These are phyloP conservation scores for Pachymerium ferrugineum DNA, from an alignment of 2,888 invertebrate species.

Conservation along the genomic window DNA sequence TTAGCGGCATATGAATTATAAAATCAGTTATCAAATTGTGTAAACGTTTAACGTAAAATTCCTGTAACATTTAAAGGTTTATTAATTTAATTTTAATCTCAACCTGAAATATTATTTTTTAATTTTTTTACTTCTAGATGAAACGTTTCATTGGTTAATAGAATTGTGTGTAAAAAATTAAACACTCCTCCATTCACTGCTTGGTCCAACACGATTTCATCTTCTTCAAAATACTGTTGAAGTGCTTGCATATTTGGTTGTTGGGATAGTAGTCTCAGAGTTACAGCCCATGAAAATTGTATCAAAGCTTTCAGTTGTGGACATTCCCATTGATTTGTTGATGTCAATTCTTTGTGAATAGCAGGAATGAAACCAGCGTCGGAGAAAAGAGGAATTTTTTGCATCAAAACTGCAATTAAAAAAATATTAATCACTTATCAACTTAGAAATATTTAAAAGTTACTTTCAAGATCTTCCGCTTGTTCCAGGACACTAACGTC, in stretches of 20 bases:
- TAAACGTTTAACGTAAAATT: constrained; percentile 74
- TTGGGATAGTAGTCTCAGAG: constrained; percentile 52
- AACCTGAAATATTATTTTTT: not conserved
- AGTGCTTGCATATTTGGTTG: constrained; percentile 43
- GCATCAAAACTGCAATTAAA: constrained; percentile 40
- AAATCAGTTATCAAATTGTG: constrained; percentile 86
- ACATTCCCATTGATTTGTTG: constrained; percentile 49
- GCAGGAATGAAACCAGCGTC: constrained; percentile 44
- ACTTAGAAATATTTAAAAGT: constrained; percentile 17
- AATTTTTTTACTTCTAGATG: constrained; percentile 54
- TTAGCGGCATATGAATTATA: constrained; percentile 84
- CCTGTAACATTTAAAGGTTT: constrained; percentile 46
- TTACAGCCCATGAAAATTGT: constrained; percentile 65
- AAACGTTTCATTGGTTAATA: constrained; percentile 64
- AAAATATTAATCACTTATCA: not conserved
- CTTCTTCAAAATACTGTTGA: constrained; percentile 58
- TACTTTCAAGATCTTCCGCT: constrained; percentile 47
- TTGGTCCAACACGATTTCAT: constrained; percentile 71
- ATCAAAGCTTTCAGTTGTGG: constrained; percentile 53
- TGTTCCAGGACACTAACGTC: constrained; percentile 67
- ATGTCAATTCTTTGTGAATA: constrained; percentile 52
- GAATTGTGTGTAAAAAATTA: constrained; percentile 65
- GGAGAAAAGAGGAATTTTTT: constrained; percentile 46
- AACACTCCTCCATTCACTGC: constrained; percentile 75
- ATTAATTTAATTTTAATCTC: not conserved